Evolutionary conservation across 2,113 vertebrate genomes (phyloP).

Genomic region (Motacilla tschutschensis): DNA sequence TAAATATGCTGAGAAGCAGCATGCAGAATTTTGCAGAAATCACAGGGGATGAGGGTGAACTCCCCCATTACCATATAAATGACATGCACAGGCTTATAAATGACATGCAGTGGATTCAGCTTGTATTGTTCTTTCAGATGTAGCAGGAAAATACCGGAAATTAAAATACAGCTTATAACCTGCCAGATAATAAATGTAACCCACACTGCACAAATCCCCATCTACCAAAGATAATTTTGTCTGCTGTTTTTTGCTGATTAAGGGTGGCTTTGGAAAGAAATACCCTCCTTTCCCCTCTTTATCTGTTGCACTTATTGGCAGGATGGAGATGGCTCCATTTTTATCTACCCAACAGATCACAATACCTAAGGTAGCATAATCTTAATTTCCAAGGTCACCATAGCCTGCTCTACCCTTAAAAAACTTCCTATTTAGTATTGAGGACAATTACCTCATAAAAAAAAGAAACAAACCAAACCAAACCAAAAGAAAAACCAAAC

Average conservation of each 20-base stretch:
- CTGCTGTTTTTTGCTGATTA: conserved; percentile 51
- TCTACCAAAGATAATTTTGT: conserved; percentile 36
- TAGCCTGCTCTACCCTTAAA: background rate
- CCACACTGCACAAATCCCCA: conserved; percentile 31
- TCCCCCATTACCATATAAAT: conserved; percentile 39
- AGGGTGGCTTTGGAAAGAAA: conserved; percentile 14
- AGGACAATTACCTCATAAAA: background rate
- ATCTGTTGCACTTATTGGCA: conserved; percentile 14
- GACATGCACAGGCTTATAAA: background rate
- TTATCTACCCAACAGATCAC: background rate
- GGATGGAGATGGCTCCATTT: conserved; percentile 8
- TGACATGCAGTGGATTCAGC: background rate
- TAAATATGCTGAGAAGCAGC: background rate
- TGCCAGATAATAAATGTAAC: conserved; percentile 44
- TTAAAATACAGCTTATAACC: conserved; percentile 49
- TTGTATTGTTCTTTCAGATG: background rate
- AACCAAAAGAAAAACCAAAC: no score
- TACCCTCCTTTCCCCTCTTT: background rate
- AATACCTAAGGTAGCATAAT: background rate
- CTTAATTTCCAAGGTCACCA: background rate
- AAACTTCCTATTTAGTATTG: background rate
- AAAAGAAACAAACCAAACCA: background rate
- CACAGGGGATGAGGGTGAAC: background rate
- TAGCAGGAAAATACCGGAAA: conserved; percentile 16
- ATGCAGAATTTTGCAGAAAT: background rate